These are phyloP conservation scores for Bemisia tabaci DNA, from an alignment of 1,140 invertebrate genomes.

Conservation along the genomic window DNA sequence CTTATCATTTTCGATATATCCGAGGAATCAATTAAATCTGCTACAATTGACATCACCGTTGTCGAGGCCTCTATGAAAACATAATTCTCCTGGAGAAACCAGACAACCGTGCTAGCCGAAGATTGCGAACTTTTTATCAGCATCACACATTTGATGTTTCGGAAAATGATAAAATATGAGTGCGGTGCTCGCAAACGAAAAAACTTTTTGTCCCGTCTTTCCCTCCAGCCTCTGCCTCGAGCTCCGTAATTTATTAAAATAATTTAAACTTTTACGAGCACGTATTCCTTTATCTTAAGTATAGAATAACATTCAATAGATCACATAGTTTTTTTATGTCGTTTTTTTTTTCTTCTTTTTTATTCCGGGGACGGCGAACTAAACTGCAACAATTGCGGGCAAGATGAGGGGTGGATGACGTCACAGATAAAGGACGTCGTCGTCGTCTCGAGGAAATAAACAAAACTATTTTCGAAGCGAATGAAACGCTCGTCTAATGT, in stretches of 20 bases:
- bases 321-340: background rate
- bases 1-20: background rate
- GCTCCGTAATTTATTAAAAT: background rate
- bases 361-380: background rate
- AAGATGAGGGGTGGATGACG: background rate
- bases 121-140: background rate
- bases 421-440: background rate
- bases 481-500: background rate
- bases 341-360: background rate
- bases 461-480: background rate
- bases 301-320: background rate
- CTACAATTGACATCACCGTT: background rate
- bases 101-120: background rate
- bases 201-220: background rate
- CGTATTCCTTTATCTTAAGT: background rate
- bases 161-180: background rate
- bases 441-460: background rate
- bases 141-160: background rate
- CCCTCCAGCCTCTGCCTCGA: too few relatives aligned
- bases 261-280: background rate
- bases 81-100: background rate
- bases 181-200: background rate
- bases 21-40: background rate
- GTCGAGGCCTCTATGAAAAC: too few relatives aligned
- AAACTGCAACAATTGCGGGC: background rate